Evolutionary conservation across 2,797 vertebrate genomes (phyloP), one percentile per base, ranked within the genome.

Genomic region (Enteromius radiatus): DNA sequence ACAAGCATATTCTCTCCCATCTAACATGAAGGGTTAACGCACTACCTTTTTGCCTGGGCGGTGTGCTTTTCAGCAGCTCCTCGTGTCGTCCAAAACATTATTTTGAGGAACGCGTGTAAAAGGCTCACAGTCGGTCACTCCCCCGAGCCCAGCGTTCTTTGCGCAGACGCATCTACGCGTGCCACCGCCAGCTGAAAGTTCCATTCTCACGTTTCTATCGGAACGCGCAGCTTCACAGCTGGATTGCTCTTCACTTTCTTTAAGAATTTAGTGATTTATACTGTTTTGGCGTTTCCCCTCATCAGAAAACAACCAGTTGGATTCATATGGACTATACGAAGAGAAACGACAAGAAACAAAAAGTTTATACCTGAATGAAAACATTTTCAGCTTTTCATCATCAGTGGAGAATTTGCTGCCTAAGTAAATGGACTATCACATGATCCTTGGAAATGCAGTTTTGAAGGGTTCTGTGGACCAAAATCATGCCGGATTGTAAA

Each of bases 181-280:
- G 11, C 33, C 56, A 65, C 61, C n/a, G n/a, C 43, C 84, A 80
- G 70, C 31, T 67, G 64, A 69, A 49, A 49, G 70, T 61, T 61
- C 21, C 73, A 82, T 77, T 81, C 56, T 52, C 38, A 76, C 65
- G 69, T 82, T 84, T 80, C 68, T n/a, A 83, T 61, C 74, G 77
- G 19, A 82, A 81, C 49, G 12, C 71, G 75, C 77, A 81, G 84
- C 49, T 68, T 67, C 77, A 15, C 61, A 70, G 63, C 54, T 49
- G 69, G 61, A 56, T 2, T 19, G 61, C 17, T 17, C 17, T 64
- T 11, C 47, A 43, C 12, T 67, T 63, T 71, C 26, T 65, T 33
- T 63, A 52, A 41, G 17, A 54, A 6, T 38, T 3, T 31, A 1
- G 9, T 4, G 21, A 36, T 23, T 67, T 45, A 80, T 61, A 14